Percentiles rank a stretch among this genome's conserved stretches.
phyloP scores from a whole-genome alignment of 2,888 invertebrate species.

The Cheilosia urbana region DNA sequence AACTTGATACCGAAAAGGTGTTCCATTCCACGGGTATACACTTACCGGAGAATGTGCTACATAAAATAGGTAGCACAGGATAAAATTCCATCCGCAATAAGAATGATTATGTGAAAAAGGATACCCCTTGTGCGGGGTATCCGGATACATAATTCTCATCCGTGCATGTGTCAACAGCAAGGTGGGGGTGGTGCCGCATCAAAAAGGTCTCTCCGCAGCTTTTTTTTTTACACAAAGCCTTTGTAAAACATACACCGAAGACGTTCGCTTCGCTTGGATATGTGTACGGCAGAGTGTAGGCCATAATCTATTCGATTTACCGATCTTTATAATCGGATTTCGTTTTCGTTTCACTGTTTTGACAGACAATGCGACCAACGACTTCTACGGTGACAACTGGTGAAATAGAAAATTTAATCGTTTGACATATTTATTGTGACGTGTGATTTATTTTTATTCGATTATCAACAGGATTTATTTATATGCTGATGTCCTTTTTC shows the following conservation, averaged over 20 bases:
- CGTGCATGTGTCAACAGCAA: constrained; percentile 40
- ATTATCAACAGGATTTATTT: constrained; percentile 65
- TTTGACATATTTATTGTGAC: constrained; percentile 70
- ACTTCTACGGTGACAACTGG: constrained; percentile 38
- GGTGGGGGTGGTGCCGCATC: constrained; percentile 3
- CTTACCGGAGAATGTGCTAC: not conserved
- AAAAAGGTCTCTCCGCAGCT: constrained; percentile 3
- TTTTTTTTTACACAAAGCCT: constrained; percentile 1
- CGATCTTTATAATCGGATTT: constrained; percentile 38
- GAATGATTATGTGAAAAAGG: constrained; percentile 47
- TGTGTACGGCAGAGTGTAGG: not conserved
- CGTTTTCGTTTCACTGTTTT: constrained; percentile 5
- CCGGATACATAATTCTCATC: constrained; percentile 50
- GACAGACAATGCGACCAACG: not conserved
- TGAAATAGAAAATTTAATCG: constrained; percentile 62
- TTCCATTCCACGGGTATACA: constrained; percentile 27
- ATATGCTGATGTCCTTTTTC: constrained; percentile 62
- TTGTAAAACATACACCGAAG: not conserved
- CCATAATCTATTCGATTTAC: constrained; percentile 19
- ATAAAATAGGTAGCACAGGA: constrained; percentile 25
- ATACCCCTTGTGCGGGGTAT: constrained; percentile 23
- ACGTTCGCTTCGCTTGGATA: not conserved
- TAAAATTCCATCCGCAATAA: constrained; percentile 4
- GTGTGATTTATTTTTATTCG: constrained; percentile 69
- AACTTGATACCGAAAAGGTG: constrained; percentile 57